phyloP scores from a whole-genome alignment of 1,140 invertebrate species.

The Vollenhovia emeryi region DNA sequence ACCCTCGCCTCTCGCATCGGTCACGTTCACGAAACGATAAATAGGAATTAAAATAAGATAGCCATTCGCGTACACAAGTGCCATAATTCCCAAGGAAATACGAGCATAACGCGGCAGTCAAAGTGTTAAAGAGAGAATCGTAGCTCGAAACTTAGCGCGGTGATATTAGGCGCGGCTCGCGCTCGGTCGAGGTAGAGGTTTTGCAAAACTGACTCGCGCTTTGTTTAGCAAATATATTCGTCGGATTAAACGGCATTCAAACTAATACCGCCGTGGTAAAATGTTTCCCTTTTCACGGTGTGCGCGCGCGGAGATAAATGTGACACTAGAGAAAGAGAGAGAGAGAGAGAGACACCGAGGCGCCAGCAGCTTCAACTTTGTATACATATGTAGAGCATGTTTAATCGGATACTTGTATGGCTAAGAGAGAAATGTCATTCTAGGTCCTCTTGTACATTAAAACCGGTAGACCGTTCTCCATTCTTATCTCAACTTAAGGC shows the following conservation, averaged over 20 bases:
- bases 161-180: neutral
- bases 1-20: neutral
- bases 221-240: neutral
- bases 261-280: neutral
- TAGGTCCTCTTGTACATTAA: slow-evolving; percentile 39
- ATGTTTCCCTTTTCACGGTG: slow-evolving; percentile 22
- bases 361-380: slow-evolving; percentile 36
- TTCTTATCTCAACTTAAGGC: slow-evolving; percentile 37
- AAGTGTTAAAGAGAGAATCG: slow-evolving; percentile 2
- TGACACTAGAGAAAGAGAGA: neutral
- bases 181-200: slow-evolving; percentile 15
- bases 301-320: slow-evolving; percentile 1
- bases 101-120: neutral
- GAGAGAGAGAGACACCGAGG: slow-evolving; percentile 24
- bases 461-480: slow-evolving; percentile 19
- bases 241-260: neutral
- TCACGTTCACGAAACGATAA: neutral
- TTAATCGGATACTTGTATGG: slow-evolving; percentile 37
- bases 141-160: neutral
- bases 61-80: neutral
- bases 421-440: slow-evolving; percentile 27
- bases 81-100: slow-evolving; percentile 34
- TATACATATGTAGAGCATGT: slow-evolving; percentile 54
- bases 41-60: neutral
- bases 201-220: slow-evolving; percentile 1